phyloP scores from a whole-genome alignment of 2,797 vertebrate genomes.

The Lerista edwardsae region DNA sequence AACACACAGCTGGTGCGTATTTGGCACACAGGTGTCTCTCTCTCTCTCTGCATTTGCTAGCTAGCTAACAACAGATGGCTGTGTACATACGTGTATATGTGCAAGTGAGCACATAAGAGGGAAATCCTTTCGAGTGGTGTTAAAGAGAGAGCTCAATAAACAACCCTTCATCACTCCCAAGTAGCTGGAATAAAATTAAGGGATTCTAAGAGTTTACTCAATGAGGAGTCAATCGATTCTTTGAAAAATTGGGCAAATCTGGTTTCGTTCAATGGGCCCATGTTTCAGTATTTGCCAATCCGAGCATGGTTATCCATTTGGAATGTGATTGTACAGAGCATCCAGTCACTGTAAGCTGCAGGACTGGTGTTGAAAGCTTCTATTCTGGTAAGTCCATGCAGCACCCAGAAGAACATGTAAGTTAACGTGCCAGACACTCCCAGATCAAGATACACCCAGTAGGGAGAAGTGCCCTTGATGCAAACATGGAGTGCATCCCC shows the following conservation, averaged over 20 bases:
- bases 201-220: accelerated
- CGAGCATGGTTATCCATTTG: background rate
- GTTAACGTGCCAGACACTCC: no score
- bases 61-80: conserved; percentile 19
- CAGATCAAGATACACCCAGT: no score
- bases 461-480: background rate
- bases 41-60: background rate
- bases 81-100: conserved; percentile 23
- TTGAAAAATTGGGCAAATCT: background rate
- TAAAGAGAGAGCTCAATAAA: background rate
- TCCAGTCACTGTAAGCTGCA: background rate
- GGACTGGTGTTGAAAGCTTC: background rate
- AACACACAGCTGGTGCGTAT: background rate
- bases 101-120: background rate
- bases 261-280: background rate
- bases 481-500: background rate
- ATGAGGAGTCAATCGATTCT: background rate
- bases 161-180: background rate
- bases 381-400: background rate
- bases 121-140: conserved; percentile 4
- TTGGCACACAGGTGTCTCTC: conserved; percentile 19
- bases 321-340: background rate
- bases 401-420: background rate
- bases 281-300: background rate
- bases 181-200: background rate